Conservation (phyloP, 1,140 invertebrate species). For the Polypedilum pembai region DNA sequence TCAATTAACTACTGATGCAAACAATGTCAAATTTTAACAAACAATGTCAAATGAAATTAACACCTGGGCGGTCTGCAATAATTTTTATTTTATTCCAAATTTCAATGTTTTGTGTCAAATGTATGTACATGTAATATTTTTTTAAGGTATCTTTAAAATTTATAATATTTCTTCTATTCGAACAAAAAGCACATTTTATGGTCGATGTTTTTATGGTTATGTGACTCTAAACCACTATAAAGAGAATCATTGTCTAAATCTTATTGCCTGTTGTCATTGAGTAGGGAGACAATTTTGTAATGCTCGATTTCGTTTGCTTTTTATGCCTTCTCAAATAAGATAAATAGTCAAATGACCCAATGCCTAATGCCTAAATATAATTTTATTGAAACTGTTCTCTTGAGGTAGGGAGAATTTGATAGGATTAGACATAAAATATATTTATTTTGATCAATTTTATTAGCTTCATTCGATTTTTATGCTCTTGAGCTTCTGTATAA, state of each 20-base stretch:
- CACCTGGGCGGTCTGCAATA: background rate
- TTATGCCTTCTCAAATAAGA: background rate
- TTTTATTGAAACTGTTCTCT: background rate
- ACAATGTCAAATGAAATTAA: background rate
- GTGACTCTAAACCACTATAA: background rate
- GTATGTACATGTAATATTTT: background rate
- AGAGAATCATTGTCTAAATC: background rate
- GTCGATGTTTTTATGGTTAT: constrained; percentile 1
- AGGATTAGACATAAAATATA: background rate
- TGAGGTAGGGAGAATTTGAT: background rate
- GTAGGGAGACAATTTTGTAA: background rate
- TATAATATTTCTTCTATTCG: background rate
- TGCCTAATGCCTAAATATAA: background rate
- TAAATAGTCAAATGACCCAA: background rate
- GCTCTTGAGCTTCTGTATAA: too few species aligned
- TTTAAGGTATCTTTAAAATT: background rate
- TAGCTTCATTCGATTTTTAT: too few species aligned
- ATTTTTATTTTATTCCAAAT: background rate
- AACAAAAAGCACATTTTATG: background rate
- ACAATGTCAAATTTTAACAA: too few species aligned
- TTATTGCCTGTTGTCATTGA: background rate
- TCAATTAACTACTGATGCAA: too few species aligned
- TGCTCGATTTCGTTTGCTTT: background rate
- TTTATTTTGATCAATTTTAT: too few species aligned
- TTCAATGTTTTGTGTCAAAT: background rate